Percentiles rank a stretch among this genome's conserved stretches.
Conservation (phyloP, 1,140 invertebrate species). For the Diorhabda elongata region DNA sequence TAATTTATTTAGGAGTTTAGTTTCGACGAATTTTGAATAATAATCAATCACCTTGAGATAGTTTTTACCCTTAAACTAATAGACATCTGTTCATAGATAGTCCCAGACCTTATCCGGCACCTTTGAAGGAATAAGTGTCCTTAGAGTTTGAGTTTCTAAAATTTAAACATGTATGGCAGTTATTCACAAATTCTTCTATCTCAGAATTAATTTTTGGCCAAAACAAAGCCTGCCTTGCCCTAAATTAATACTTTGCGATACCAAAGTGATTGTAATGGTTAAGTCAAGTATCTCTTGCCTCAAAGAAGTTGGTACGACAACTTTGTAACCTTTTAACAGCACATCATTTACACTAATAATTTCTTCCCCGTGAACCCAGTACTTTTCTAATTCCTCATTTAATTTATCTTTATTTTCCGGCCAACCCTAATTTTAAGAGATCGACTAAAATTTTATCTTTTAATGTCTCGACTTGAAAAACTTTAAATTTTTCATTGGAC, state of each 20-base stretch:
- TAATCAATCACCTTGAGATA: background rate
- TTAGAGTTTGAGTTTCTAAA: background rate
- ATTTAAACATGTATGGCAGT: constrained; percentile 1
- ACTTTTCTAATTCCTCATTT: no score
- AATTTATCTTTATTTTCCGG: no score
- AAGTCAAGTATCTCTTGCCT: no score
- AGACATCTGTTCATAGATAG: background rate
- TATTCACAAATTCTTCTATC: background rate
- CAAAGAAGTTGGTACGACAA: no score
- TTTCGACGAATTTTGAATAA: background rate
- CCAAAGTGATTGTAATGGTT: background rate
- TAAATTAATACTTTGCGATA: background rate
- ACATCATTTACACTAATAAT: no score
- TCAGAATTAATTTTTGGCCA: background rate
- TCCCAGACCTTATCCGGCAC: background rate
- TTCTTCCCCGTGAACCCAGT: no score
- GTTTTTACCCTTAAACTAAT: background rate
- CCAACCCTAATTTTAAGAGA: no score
- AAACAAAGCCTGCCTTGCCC: background rate
- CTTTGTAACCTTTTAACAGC: no score
- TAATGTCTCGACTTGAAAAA: no score
- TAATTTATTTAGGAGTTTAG: background rate
- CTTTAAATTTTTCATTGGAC: no score
- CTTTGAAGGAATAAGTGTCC: background rate
- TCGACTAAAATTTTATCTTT: no score